phyloP scores from a whole-genome alignment of 2,888 invertebrate genomes.

The Drosophila fungiperda region DNA sequence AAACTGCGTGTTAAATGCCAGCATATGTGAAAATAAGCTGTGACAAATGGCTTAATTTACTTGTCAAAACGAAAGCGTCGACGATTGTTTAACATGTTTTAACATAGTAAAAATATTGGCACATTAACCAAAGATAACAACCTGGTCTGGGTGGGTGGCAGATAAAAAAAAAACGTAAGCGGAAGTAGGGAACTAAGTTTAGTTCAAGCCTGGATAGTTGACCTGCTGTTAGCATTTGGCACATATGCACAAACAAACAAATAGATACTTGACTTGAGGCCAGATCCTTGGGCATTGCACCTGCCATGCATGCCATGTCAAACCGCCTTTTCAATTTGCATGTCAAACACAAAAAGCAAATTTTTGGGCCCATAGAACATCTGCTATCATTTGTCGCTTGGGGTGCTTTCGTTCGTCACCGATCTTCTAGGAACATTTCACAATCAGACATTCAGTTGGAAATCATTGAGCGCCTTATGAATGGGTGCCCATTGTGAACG shows the following conservation, averaged over 20 bases:
- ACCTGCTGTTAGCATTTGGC: conserved; percentile 78
- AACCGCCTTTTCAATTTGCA: conserved; percentile 72
- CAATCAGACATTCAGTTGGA: conserved; percentile 77
- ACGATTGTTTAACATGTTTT: conserved; percentile 67
- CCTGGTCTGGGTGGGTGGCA: conserved; percentile 17
- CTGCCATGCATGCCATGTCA: conserved; percentile 65
- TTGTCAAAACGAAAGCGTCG: conserved; percentile 65
- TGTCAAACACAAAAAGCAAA: conserved; percentile 48
- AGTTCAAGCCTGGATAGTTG: conserved; percentile 58
- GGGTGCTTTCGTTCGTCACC: conserved; percentile 51
- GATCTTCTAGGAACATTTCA: conserved; percentile 71
- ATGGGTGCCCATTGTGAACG: conserved; percentile 69
- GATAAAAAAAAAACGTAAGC: not conserved
- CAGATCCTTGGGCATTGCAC: conserved; percentile 62
- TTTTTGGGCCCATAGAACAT: conserved; percentile 72
- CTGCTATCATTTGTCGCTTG: conserved; percentile 75
- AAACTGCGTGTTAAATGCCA: conserved; percentile 83
- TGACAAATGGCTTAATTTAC: conserved; percentile 86
- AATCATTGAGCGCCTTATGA: conserved; percentile 56
- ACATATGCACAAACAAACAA: conserved; percentile 34
- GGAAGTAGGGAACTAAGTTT: conserved; percentile 8
- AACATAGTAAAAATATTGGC: conserved; percentile 75
- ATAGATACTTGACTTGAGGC: conserved; percentile 60
- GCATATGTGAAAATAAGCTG: conserved; percentile 85
- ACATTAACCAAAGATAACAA: conserved; percentile 71